Conservation (phyloP, 2,888 invertebrate species). For the Oscheius onirici region DNA sequence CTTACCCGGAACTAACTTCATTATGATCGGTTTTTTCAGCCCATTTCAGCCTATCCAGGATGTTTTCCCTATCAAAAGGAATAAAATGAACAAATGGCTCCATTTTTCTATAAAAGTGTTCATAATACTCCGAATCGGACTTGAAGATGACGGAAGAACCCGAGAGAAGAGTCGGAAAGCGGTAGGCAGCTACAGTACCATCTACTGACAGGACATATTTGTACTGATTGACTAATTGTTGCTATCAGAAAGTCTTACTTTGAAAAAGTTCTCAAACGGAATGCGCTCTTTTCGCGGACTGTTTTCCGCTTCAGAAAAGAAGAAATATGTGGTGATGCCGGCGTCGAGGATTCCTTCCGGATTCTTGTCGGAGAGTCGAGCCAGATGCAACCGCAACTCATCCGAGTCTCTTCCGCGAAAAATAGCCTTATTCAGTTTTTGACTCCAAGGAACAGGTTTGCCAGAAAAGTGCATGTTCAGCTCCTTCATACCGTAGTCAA, state of each 20-base stretch:
- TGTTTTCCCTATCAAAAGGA: conserved; percentile 80
- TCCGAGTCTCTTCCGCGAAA: conserved; percentile 33
- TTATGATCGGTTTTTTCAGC: conserved; percentile 23
- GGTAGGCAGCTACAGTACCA: conserved; percentile 94
- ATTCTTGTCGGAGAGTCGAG: not conserved
- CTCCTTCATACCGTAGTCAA: not conserved
- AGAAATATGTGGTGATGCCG: conserved; percentile 93
- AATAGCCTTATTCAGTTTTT: conserved; percentile 12
- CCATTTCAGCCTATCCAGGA: conserved; percentile 78
- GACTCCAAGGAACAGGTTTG: not conserved
- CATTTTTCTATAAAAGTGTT: conserved; percentile 87
- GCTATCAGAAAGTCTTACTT: conserved; percentile 76
- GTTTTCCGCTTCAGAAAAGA: conserved; percentile 76
- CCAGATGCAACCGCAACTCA: conserved; percentile 17
- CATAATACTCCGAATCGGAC: conserved; percentile 91
- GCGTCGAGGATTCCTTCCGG: conserved; percentile 80
- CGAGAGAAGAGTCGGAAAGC: conserved; percentile 88
- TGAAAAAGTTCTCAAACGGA: conserved; percentile 91
- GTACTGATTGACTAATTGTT: conserved; percentile 77
- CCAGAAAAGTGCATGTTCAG: not conserved
- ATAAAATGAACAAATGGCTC: conserved; percentile 84
- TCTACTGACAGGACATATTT: conserved; percentile 94
- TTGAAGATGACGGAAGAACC: conserved; percentile 89
- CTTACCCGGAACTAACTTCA: conserved; percentile 48
- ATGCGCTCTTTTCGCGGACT: conserved; percentile 80